Percentiles rank a stretch among this genome's conserved stretches.
Evolutionary conservation across 2,888 invertebrate species (phyloP).

Genomic region (Acronicta psi): DNA sequence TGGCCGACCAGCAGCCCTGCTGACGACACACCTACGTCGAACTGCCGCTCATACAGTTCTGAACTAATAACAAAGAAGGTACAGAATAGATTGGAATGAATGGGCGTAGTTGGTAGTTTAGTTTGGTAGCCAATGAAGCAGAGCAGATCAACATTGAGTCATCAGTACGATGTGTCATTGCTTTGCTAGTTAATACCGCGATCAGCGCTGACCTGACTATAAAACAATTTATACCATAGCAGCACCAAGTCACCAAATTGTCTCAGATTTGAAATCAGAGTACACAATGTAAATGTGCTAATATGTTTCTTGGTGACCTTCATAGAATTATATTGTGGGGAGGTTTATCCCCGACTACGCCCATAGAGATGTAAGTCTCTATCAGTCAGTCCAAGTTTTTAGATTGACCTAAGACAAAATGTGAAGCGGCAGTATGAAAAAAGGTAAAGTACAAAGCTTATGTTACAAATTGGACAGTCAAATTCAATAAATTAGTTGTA

Average conservation of each 20-base stretch:
- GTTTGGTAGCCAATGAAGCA: too few species aligned
- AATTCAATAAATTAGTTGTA: constrained; percentile 30
- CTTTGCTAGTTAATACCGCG: too few species aligned
- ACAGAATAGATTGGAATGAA: not conserved
- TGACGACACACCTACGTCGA: constrained; percentile 71
- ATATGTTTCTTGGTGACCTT: too few species aligned
- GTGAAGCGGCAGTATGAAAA: constrained; percentile 13
- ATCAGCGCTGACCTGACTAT: too few species aligned
- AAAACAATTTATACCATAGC: too few species aligned
- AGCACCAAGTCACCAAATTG: too few species aligned
- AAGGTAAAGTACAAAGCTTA: constrained; percentile 48
- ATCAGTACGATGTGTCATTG: too few species aligned
- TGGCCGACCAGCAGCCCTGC: constrained; percentile 72
- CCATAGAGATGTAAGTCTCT: constrained; percentile 4
- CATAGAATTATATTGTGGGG: not conserved
- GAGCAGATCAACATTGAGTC: too few species aligned
- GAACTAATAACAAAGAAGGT: constrained; percentile 28
- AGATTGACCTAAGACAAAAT: not conserved
- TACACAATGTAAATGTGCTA: too few species aligned
- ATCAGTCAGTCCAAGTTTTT: constrained; percentile 12
- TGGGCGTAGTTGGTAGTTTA: constrained; percentile 10
- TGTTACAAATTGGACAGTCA: constrained; percentile 46
- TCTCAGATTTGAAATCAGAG: too few species aligned
- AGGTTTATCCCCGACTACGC: not conserved
- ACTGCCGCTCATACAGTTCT: constrained; percentile 75